Percentiles rank a stretch among this genome's conserved stretches.
phyloP scores from a whole-genome alignment of 2,888 invertebrate species.

The Phalera bucephala region DNA sequence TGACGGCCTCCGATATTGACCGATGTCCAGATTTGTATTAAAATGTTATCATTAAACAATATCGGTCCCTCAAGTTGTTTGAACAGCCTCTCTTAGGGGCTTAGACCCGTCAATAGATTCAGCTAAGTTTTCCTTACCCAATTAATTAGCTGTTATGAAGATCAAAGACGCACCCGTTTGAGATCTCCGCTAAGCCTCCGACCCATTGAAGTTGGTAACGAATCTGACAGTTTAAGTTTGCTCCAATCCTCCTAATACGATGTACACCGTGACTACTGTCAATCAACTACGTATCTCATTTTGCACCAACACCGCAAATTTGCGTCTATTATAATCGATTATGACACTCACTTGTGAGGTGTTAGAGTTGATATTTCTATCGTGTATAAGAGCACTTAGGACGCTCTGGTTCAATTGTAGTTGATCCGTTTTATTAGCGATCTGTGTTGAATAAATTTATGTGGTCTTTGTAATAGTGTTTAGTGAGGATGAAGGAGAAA shows the following conservation, averaged over 20 bases:
- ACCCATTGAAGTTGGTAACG: constrained; percentile 62
- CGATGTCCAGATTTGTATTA: constrained; percentile 16
- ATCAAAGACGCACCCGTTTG: constrained; percentile 68
- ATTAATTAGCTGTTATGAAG: constrained; percentile 75
- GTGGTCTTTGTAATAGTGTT: constrained; percentile 70
- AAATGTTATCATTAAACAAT: constrained; percentile 47
- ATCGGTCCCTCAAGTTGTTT: constrained; percentile 44
- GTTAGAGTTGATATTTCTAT: constrained; percentile 29
- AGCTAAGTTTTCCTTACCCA: constrained; percentile 65
- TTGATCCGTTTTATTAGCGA: constrained; percentile 68
- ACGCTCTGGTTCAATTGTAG: too few species aligned
- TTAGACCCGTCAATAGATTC: constrained; percentile 58
- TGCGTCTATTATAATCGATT: constrained; percentile 26
- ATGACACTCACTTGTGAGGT: constrained; percentile 23
- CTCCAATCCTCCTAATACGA: constrained; percentile 55
- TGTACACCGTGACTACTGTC: constrained; percentile 64
- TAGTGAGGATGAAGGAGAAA: constrained; percentile 64
- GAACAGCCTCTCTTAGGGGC: constrained; percentile 31
- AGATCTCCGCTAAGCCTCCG: constrained; percentile 59
- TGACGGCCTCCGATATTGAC: constrained; percentile 20
- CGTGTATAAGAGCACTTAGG: too few species aligned
- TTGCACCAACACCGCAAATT: constrained; percentile 44
- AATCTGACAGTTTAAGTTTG: constrained; percentile 70
- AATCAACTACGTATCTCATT: constrained; percentile 58
- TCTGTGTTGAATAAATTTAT: constrained; percentile 69